Conservation (phyloP, 2,888 invertebrate genomes). For the Drosophila parthenogenetica region DNA sequence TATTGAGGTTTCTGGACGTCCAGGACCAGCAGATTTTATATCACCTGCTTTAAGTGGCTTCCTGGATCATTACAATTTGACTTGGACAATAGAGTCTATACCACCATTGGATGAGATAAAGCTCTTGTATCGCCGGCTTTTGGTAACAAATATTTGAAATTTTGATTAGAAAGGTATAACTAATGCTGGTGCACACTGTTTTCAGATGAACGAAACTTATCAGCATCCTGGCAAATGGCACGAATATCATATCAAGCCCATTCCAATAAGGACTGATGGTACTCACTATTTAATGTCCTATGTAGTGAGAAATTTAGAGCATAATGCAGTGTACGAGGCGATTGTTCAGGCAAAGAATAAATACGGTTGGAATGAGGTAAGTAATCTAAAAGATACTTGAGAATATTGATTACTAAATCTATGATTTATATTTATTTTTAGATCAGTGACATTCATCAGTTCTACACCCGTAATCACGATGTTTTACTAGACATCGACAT, state of each 20-base stretch:
- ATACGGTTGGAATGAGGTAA: slow-evolving; percentile 90
- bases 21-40: slow-evolving; percentile 88
- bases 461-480: slow-evolving; percentile 89
- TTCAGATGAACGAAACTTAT: slow-evolving; percentile 89
- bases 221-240: slow-evolving; percentile 90
- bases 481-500: slow-evolving; percentile 84
- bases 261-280: slow-evolving; percentile 82
- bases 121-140: slow-evolving; percentile 87
- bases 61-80: slow-evolving; percentile 88
- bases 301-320: slow-evolving; percentile 88
- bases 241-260: slow-evolving; percentile 86
- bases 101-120: slow-evolving; percentile 88
- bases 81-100: slow-evolving; percentile 89
- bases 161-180: neutral
- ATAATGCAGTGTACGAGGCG: slow-evolving; percentile 90
- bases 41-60: slow-evolving; percentile 87
- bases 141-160: slow-evolving; percentile 85
- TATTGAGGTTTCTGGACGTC: slow-evolving; percentile 88
- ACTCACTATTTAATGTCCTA: slow-evolving; percentile 87
- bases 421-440: slow-evolving; percentile 65
- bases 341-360: slow-evolving; percentile 91
- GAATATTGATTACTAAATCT: too few relatives aligned
- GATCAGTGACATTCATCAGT: slow-evolving; percentile 91
- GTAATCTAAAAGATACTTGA: slow-evolving; percentile 1
- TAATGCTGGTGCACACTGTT: neutral